phyloP scores from a whole-genome alignment of 2,888 invertebrate species.

The Arrhopalites spinosus region DNA sequence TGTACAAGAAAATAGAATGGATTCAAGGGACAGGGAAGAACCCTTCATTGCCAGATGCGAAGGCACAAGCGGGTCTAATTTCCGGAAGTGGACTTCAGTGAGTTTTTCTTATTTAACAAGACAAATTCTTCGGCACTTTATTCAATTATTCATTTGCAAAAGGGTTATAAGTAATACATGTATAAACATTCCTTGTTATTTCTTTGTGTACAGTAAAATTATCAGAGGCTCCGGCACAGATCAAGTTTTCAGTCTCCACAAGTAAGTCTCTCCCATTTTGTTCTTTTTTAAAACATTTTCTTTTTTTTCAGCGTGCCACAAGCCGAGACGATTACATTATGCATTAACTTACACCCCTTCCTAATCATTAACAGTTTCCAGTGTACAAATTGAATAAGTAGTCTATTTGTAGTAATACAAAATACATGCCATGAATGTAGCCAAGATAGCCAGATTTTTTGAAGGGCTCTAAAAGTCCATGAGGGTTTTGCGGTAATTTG shows the following conservation, averaged over 20 bases:
- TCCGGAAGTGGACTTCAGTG: constrained; percentile 77
- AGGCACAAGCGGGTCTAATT: constrained; percentile 91
- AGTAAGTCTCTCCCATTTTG: constrained; percentile 65
- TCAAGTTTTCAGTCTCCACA: constrained; percentile 77
- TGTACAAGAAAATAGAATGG: constrained; percentile 93
- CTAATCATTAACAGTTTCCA: too few species aligned
- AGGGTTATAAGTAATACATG: too few species aligned
- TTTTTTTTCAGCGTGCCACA: background rate
- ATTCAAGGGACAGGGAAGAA: constrained; percentile 73
- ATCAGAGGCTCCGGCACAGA: constrained; percentile 91
- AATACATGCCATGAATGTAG: too few species aligned
- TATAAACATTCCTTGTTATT: too few species aligned
- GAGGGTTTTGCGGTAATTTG: too few species aligned
- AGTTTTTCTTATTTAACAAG: too few species aligned
- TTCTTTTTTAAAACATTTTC: background rate
- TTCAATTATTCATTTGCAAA: too few species aligned
- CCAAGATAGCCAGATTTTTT: background rate
- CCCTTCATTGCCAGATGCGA: constrained; percentile 81
- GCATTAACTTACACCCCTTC: background rate
- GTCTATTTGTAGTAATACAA: too few species aligned
- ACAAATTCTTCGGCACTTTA: too few species aligned
- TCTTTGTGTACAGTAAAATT: too few species aligned
- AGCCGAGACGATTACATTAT: background rate
- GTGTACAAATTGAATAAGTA: too few species aligned
- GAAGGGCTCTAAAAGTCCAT: background rate